Base-by-base conservation (phyloP, 2,888 invertebrate species). In the Dioctria linearis region DNA sequence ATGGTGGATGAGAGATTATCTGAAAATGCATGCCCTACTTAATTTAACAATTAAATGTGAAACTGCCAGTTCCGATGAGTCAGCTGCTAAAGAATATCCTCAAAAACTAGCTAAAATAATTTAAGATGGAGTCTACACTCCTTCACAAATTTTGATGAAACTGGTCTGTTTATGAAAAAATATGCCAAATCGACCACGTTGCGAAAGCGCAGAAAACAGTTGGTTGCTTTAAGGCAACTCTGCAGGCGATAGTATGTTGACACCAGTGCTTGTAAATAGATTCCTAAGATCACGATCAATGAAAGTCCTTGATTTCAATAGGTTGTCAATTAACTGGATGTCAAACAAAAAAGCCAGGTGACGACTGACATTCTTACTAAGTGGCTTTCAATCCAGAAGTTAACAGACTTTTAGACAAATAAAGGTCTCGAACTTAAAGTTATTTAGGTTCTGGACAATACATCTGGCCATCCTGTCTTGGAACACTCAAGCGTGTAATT, bases 231-330 rank as follows among this genome's bases (percentile, higher is more conserved):
- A n/a, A n/a, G n/a, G 82, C 42, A 86, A 85, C 81, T 84, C 82
- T 59, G 81, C 79, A 37, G 80, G 79, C 63, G 81, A 81, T 71
- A 75, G 65, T n/a, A 75, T 82, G 83, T 63, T 84, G 73, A 86
- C 84, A 80, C 85, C 85, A 42, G 76, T 86, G 80, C 67, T 86
- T 65, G 83, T 86, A n/a, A n/a, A n/a, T n/a, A n/a, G n/a, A n/a
- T n/a, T n/a, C n/a, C n/a, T n/a, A n/a, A n/a, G 5, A 84, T 83
- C 78, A 79, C 84, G 80, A 83, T 84, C 71, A 81, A 83, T 54
- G 75, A 82, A 57, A 82, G 85, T 5, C 84, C n/a, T n/a, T n/a
- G n/a, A n/a, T n/a, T n/a, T n/a, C n/a, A n/a, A n/a, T n/a, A n/a
- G n/a, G n/a, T n/a, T n/a, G 46, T 46, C 83, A 8, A 84, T 86